phyloP scores from a whole-genome alignment of 2,888 invertebrate species.

The Petrolisthes manimaculis region DNA sequence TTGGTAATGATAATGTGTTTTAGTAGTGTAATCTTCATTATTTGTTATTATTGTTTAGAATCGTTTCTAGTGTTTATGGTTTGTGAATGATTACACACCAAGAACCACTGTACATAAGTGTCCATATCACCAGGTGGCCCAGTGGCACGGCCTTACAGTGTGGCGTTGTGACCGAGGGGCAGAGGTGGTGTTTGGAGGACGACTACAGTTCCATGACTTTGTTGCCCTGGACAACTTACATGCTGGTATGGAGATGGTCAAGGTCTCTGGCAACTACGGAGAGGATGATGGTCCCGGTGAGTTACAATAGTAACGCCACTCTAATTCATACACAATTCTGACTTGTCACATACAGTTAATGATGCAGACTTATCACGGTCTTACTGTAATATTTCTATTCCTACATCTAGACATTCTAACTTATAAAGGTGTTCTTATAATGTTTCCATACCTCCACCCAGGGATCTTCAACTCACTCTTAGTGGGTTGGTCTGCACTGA shows the following conservation, averaged over 20 bases:
- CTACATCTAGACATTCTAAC: no score
- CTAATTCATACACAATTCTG: no score
- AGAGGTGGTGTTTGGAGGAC: constrained; percentile 57
- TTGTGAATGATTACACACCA: no score
- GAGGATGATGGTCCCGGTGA: constrained; percentile 50
- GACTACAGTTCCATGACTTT: constrained; percentile 56
- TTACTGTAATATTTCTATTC: no score
- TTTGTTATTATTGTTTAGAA: no score
- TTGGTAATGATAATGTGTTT: neutral
- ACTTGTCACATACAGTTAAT: no score
- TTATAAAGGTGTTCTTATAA: no score
- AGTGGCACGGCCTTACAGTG: constrained; percentile 41
- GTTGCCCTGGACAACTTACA: constrained; percentile 53
- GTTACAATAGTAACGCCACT: neutral
- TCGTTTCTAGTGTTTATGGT: no score
- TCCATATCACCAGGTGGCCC: constrained; percentile 28
- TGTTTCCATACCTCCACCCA: neutral
- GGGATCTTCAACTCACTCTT: constrained; percentile 49
- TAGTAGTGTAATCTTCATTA: no score
- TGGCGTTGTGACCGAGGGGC: constrained; percentile 62
- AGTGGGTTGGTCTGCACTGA: constrained; percentile 41
- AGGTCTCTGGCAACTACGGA: constrained; percentile 41
- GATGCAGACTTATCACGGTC: no score
- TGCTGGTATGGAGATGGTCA: constrained; percentile 58
- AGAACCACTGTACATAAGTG: no score